Base-by-base conservation (phyloP, 1,140 invertebrate genomes). In the Ips typographus region DNA sequence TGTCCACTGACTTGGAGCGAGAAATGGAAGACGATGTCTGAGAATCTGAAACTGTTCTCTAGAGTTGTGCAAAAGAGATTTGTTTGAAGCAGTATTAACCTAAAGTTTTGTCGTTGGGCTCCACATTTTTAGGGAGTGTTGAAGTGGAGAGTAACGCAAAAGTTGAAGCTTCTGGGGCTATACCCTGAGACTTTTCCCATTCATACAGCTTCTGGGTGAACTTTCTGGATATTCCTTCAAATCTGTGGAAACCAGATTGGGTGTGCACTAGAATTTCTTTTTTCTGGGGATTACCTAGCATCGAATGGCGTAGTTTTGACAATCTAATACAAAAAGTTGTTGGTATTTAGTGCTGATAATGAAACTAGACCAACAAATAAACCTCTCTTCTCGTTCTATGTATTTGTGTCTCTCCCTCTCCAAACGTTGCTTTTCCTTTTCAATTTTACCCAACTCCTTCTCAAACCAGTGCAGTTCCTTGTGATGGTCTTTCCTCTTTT, bases 121-220 rank as follows among this genome's bases (percentile, higher is more conserved):
- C 52, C 44, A 78, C 76, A 4, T 79, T 74, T 58, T 81, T 80
- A 57, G 78, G 78, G 74, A 85, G 84, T 37, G 22, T 63, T 5
- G 84, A 84, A 0, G 87, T 85, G 75, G 88, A 86, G 0, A 94
- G 80, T 0, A 94, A 77, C 0, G 90, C 89, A 68, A 93, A 92
- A 0, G 92, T 94, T 0, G 91, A 94, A 0, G 87, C 87, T 79
- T 93, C 91, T 0, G 90, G 91, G 1, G 87, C 88, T 58, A 93
- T 93, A 2, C 91, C 91, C 56, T 88, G 82, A 40, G 91, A 89
- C 70, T 93, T 92, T 78, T 96, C 94, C 94, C 94, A 95, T 78
- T 95, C 93, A 78, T 94, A 93, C 0, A 95, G 82, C 77, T 94
- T 94, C 44, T 91, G 88, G 0, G 92, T 94, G 77, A 95, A 95